Percentiles rank a stretch among this genome's conserved stretches.
Evolutionary conservation across 2,888 invertebrate genomes (phyloP).

Genomic region (Endomychus coccineus): DNA sequence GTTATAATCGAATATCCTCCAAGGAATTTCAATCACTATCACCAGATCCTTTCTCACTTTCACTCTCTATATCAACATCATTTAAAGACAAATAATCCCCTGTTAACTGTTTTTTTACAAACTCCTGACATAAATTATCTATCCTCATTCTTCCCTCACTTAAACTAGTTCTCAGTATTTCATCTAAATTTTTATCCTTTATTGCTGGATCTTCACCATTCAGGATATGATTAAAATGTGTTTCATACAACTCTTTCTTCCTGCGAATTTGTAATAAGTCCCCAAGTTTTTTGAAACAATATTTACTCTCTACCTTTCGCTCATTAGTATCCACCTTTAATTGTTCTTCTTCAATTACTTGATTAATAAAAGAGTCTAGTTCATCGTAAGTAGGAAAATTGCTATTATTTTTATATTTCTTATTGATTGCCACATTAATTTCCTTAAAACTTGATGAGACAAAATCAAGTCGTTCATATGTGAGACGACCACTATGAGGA

Average conservation of each 20-base stretch:
- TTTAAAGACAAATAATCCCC: too few relatives aligned
- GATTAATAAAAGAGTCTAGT: constrained; percentile 30
- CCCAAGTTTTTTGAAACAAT: constrained; percentile 35
- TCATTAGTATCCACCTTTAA: constrained; percentile 25
- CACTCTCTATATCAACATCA: too few relatives aligned
- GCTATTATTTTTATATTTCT: constrained; percentile 32
- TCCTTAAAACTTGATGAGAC: constrained; percentile 28
- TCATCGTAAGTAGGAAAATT: constrained; percentile 35
- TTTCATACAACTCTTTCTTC: constrained; percentile 32
- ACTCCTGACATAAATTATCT: constrained; percentile 30
- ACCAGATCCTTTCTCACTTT: too few relatives aligned
- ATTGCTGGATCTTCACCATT: constrained; percentile 34
- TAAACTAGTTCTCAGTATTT: constrained; percentile 27
- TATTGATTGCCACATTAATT: constrained; percentile 32
- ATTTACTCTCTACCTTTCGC: constrained; percentile 31
- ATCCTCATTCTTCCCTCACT: constrained; percentile 28
- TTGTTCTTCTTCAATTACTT: constrained; percentile 27
- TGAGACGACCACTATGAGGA: constrained; percentile 29
- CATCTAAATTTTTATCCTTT: constrained; percentile 27
- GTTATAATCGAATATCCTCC: too few relatives aligned
- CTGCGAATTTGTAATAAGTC: constrained; percentile 33
- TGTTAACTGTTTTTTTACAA: constrained; percentile 26
- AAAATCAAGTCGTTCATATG: constrained; percentile 29
- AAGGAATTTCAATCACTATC: too few relatives aligned
- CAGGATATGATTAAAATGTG: constrained; percentile 29